These are phyloP conservation scores for Chamaea fasciata DNA, from an alignment of 2,113 vertebrate genomes.

Conservation along the genomic window DNA sequence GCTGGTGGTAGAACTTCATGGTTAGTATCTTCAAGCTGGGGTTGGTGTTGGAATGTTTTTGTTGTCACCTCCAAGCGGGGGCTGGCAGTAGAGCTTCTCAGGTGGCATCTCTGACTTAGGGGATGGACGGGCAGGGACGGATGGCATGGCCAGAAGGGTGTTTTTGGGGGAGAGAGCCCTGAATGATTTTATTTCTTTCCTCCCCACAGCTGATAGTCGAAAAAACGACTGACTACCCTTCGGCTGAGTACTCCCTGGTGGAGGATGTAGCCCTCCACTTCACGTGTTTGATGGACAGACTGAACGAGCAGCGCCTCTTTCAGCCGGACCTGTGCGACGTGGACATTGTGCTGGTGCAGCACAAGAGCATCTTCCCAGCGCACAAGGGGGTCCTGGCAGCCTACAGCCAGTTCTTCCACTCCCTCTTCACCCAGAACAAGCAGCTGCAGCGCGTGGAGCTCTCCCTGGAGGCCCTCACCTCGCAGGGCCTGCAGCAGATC, in stretches of 20 bases:
- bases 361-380: slow-evolving; percentile 87
- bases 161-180: not conserved
- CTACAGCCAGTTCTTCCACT: slow-evolving; percentile 94
- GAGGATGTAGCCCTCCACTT: slow-evolving; percentile 94
- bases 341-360: slow-evolving; percentile 92
- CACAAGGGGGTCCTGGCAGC: slow-evolving; percentile 93
- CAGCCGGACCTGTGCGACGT: slow-evolving; percentile 93
- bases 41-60: not conserved
- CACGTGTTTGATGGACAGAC: slow-evolving; percentile 94
- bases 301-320: slow-evolving; percentile 93
- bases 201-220: slow-evolving; percentile 89
- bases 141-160: rapidly evolving
- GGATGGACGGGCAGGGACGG: rapidly evolving
- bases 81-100: not conserved
- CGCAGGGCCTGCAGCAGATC: slow-evolving; percentile 90
- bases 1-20: rapidly evolving
- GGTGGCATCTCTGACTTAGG: not conserved
- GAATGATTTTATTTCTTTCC: not conserved
- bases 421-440: slow-evolving; percentile 91
- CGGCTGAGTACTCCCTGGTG: slow-evolving; percentile 91
- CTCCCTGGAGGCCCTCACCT: slow-evolving; percentile 87
- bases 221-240: slow-evolving; percentile 91
- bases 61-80: not conserved
- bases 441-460: slow-evolving; percentile 89
- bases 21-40: not conserved